Base-by-base conservation (phyloP, 2,113 vertebrate genomes). In the Phalacrocorax carbo region DNA sequence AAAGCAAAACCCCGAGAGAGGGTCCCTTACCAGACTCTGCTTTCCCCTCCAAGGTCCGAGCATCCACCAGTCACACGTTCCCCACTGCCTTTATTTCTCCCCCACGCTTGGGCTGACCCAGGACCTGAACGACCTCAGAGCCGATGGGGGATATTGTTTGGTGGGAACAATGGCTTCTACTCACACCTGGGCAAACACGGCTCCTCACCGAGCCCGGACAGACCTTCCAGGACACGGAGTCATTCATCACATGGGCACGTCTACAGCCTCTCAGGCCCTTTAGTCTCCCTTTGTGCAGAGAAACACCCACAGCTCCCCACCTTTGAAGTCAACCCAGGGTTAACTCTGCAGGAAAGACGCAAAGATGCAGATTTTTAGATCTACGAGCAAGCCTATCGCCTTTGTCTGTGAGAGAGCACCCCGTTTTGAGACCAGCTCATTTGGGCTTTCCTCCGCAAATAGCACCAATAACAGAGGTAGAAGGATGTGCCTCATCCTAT, bases 121-220 rank as follows among this genome's bases (percentile, higher is more conserved):
- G 48, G 88, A 48, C 58, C 94, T 85, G 94, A 93, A 94, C 65
- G 94, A 94, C 94, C 94, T 36, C 19, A 1, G 18, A 16, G 13
- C 29, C 6, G 2, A 0, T 1, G 10, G 55, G 38, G 40, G 57
- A 30, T 7, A 88, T 92, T 80, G 86, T 58, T 57, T 11, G 22
- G 3, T 1, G 54, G 78, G 69, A 93, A 96, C 95, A 94, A 94
- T 93, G 75, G 75, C 25, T n/a, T 26, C 6, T 29, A 22, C 16
- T 26, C 4, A 1, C 92, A 95, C 12, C 90, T 85, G 93, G 69
- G 49, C 72, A 92, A 92, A 94, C 92, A 93, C 18, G 1, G 32
- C 25, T 60, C 54, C 65, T 42, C 26, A 4, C 13, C 1, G 4
- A 65, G 42, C 14, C 64, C 2, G 0, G 14, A 7, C 12, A 5